These are phyloP conservation scores for Pocillopora damicornis DNA, from an alignment of 64 coral and sea anemone genomes.

Conservation along the genomic window DNA sequence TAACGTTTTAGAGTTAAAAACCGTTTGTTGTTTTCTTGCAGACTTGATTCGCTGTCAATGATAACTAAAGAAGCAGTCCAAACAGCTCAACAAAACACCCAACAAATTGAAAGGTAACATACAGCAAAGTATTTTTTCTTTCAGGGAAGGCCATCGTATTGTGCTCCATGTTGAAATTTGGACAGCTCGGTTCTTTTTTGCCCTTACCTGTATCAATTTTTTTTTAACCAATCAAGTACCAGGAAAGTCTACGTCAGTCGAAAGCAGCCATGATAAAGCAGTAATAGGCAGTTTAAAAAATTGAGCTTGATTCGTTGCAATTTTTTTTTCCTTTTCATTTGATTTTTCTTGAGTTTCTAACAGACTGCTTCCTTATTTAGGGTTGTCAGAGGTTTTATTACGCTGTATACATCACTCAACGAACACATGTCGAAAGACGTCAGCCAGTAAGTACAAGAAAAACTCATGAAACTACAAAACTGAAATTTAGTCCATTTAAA, in stretches of 20 bases:
- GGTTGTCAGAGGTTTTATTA: not conserved
- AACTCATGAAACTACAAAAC: too few species aligned
- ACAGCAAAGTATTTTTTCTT: not conserved
- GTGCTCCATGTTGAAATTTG: too few species aligned
- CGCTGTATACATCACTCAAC: not conserved
- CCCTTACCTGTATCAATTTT: too few species aligned
- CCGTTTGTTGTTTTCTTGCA: not conserved
- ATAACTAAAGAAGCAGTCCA: conserved; percentile 3
- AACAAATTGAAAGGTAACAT: conserved; percentile 25
- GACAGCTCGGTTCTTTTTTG: too few species aligned
- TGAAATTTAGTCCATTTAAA: too few species aligned
- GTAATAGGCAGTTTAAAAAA: too few species aligned
- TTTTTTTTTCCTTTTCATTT: not conserved
- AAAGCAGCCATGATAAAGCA: too few species aligned
- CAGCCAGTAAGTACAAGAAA: not conserved
- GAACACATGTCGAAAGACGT: conserved; percentile 15
- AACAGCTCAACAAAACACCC: not conserved
- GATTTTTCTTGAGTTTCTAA: not conserved
- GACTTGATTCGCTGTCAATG: not conserved
- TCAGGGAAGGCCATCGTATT: too few species aligned
- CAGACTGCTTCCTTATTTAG: not conserved
- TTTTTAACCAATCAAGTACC: too few species aligned
- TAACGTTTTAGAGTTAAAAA: not conserved
- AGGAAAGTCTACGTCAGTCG: too few species aligned
- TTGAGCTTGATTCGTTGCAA: too few species aligned